Percentiles rank a stretch among this genome's conserved stretches.
Conservation (phyloP, 2,113 vertebrate species). For the Accipiter virgatus region DNA sequence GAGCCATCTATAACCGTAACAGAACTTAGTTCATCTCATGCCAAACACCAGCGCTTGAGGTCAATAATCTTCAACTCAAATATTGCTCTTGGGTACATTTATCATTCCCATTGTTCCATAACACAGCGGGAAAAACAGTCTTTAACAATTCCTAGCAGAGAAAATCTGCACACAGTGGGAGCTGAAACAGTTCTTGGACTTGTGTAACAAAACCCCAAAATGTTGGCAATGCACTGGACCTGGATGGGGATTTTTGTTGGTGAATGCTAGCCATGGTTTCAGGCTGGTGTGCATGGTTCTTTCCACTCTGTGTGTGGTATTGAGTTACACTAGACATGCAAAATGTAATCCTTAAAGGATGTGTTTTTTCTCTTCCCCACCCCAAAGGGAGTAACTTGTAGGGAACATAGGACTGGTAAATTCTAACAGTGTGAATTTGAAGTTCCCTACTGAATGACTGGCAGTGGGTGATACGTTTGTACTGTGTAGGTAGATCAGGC, state of each 20-base stretch:
- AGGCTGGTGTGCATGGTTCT: background rate
- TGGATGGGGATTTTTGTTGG: background rate
- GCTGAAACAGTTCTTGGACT: background rate
- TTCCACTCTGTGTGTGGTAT: background rate
- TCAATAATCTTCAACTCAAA: background rate
- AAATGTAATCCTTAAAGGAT: background rate
- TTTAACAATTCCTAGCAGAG: background rate
- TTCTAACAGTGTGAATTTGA: background rate
- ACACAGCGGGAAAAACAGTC: background rate
- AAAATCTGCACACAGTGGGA: slow-evolving; percentile 17
- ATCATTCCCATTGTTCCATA: slow-evolving; percentile 49
- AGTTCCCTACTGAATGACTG: background rate
- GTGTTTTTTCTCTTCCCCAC: background rate
- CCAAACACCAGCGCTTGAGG: slow-evolving; percentile 21
- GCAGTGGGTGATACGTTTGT: background rate
- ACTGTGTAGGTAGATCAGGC: background rate
- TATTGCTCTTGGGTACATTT: slow-evolving; percentile 19
- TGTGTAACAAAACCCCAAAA: slow-evolving; percentile 33
- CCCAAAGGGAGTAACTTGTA: background rate
- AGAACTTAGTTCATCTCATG: slow-evolving; percentile 22
- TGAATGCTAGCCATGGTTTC: background rate
- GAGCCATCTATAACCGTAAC: background rate
- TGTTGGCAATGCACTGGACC: background rate
- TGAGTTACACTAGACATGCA: background rate
- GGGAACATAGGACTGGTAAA: background rate